Conservation (phyloP, 2,888 invertebrate species). For the Morinoia aosen region DNA sequence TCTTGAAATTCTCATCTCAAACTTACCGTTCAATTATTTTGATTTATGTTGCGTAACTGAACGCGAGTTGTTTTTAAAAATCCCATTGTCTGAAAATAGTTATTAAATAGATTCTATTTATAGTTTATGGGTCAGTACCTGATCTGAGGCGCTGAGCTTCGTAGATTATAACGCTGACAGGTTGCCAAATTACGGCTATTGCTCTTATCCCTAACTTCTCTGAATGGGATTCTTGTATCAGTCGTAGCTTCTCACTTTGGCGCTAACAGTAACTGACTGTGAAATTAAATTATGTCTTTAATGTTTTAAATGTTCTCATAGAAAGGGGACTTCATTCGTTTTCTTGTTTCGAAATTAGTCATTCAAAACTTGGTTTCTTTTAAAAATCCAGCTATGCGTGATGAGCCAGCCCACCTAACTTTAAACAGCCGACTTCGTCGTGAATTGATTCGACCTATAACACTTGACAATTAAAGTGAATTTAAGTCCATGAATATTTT, state of each 20-base stretch:
- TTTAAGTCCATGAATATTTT: not conserved
- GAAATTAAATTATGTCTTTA: not conserved
- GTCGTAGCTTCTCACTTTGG: not conserved
- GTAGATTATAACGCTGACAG: not conserved
- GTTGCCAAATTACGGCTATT: not conserved
- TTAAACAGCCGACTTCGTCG: not conserved
- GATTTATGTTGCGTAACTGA: not conserved
- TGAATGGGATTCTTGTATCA: not conserved
- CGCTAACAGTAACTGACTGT: not conserved
- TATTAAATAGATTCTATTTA: not conserved
- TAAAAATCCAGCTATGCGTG: not conserved
- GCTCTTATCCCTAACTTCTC: not conserved
- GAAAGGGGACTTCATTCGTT: not conserved
- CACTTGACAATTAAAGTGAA: not conserved
- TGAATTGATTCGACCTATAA: not conserved
- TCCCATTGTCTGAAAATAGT: not conserved
- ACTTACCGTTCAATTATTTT: not conserved
- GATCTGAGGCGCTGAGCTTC: not conserved
- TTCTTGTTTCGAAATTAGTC: not conserved
- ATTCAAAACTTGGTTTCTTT: not conserved
- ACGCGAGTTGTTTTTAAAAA: not conserved
- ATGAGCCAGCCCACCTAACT: not conserved
- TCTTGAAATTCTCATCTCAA: not conserved
- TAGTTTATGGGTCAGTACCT: not conserved
- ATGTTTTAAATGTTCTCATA: not conserved